phyloP scores from a whole-genome alignment of 2,797 vertebrate species.

The Enteromius trimaculatus region DNA sequence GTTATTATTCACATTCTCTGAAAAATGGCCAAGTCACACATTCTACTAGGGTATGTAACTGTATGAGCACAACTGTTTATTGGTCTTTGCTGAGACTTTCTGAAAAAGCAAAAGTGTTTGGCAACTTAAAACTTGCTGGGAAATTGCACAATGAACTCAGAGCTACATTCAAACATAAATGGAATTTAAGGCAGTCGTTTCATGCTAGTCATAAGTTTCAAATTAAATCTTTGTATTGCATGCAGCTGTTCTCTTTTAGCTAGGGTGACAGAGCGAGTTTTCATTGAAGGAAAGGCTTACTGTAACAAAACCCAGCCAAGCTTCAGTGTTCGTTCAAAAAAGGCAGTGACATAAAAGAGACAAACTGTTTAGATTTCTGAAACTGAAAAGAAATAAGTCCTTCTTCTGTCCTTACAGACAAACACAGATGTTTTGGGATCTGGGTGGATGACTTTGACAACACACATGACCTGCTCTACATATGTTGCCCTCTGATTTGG shows the following conservation, averaged over 20 bases:
- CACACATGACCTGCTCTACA: conserved; percentile 55
- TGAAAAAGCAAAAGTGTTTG: not conserved
- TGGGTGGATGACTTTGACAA: conserved; percentile 44
- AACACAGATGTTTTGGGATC: conserved; percentile 58
- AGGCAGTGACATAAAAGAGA: conserved; percentile 42
- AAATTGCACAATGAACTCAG: conserved; percentile 17
- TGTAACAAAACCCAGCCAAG: conserved; percentile 29
- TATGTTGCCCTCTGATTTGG: conserved; percentile 55
- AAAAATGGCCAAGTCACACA: no score
- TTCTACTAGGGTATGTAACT: no score
- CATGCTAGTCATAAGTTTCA: conserved; percentile 32
- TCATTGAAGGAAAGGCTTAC: conserved; percentile 38
- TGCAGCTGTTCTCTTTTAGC: conserved; percentile 36
- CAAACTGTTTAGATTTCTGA: conserved; percentile 33
- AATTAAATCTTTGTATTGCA: conserved; percentile 8
- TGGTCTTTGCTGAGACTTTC: not conserved
- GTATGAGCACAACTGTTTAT: no score
- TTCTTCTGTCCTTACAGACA: conserved; percentile 38
- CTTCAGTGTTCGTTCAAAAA: conserved; percentile 39
- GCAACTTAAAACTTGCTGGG: not conserved
- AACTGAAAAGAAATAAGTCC: conserved; percentile 31
- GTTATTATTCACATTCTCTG: no score
- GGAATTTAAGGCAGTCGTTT: conserved; percentile 28
- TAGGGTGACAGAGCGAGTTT: not conserved
- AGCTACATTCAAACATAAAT: not conserved